Conservation (phyloP, 1,140 invertebrate species). For the Euura saliciscinereae region DNA sequence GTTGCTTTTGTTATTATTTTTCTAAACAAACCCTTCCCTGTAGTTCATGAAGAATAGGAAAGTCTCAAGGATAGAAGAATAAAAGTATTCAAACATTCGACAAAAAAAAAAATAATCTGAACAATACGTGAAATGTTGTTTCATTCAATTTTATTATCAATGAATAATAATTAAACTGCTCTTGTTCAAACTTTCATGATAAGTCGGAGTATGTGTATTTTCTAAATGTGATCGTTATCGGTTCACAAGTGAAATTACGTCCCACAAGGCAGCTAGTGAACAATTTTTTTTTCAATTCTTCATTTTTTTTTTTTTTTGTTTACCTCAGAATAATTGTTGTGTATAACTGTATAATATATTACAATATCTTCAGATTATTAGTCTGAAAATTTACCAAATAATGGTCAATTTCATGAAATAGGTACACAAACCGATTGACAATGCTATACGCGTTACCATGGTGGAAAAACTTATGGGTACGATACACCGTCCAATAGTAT, state of each 20-base stretch:
- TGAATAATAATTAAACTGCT: constrained; percentile 33
- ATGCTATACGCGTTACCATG: too few relatives aligned
- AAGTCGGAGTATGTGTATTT: not conserved
- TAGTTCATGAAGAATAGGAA: too few relatives aligned
- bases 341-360: constrained; percentile 34
- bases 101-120: too few relatives aligned
- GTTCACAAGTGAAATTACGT: constrained; percentile 29
- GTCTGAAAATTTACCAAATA: not conserved
- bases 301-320: not conserved
- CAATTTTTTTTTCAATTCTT: constrained; percentile 24
- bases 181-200: constrained; percentile 25
- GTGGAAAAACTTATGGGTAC: too few relatives aligned
- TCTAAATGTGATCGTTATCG: constrained; percentile 20
- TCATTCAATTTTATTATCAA: constrained; percentile 43
- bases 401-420: constrained; percentile 7
- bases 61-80: too few relatives aligned
- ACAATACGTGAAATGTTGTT: not conserved
- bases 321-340: constrained; percentile 9
- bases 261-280: constrained; percentile 48
- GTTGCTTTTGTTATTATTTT: too few relatives aligned
- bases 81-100: too few relatives aligned
- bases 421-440: not conserved
- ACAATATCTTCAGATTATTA: constrained; percentile 29
- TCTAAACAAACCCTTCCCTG: too few relatives aligned
- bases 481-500: too few relatives aligned